A percentile compares a stretch with the other conserved stretches of the same genome.
Evolutionary conservation across 1,140 invertebrate species (phyloP).

Genomic region (Drosophila triauraria): DNA sequence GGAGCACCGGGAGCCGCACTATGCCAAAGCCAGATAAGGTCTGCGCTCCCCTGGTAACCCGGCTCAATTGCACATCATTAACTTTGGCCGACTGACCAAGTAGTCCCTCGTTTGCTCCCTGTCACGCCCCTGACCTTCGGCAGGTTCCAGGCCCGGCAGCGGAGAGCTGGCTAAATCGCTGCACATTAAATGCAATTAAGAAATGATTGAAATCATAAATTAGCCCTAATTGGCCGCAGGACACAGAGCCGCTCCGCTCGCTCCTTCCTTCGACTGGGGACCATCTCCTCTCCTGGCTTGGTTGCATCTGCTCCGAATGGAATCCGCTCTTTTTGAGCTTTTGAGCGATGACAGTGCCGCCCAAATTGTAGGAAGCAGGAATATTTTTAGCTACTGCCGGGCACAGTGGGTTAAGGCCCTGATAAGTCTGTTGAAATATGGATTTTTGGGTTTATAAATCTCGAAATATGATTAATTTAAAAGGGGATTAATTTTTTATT

Average conservation of each 20-base stretch:
- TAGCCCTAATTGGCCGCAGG: slow-evolving; percentile 79
- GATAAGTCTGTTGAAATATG: neutral
- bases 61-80: slow-evolving; percentile 64
- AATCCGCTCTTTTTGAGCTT: slow-evolving; percentile 7
- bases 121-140: slow-evolving; percentile 9
- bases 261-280: neutral
- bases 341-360: slow-evolving; percentile 43
- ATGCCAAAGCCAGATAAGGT: slow-evolving; percentile 21
- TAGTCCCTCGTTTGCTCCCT: slow-evolving; percentile 14
- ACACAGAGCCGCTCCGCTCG: slow-evolving; percentile 25
- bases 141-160: neutral
- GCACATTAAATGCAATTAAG: slow-evolving; percentile 83
- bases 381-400: slow-evolving; percentile 64
- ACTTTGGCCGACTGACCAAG: slow-evolving; percentile 77
- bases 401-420: slow-evolving; percentile 17
- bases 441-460: no score
- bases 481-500: no score
- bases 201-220: slow-evolving; percentile 84
- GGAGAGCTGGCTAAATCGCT: slow-evolving; percentile 64
- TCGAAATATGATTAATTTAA: no score
- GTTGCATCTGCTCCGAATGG: slow-evolving; percentile 22
- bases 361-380: slow-evolving; percentile 63
- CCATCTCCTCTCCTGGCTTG: neutral
- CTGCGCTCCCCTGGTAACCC: neutral
- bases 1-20: slow-evolving; percentile 27